Evolutionary conservation across 2,113 vertebrate genomes (phyloP), one percentile per base, ranked within the genome.

Genomic region (Xiphorhynchus elegans): DNA sequence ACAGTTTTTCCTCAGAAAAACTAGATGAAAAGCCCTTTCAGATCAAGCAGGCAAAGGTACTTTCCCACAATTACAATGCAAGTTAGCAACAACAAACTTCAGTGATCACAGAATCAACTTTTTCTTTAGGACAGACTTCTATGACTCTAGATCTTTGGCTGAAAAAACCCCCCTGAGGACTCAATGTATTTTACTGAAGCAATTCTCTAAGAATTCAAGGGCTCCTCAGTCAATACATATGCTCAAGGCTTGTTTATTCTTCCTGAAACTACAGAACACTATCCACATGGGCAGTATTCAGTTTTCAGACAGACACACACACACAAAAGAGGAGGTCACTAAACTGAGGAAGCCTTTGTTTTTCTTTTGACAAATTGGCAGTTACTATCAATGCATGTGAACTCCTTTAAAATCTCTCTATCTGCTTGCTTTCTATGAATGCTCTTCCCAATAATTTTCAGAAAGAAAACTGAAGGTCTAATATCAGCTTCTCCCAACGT

Each of bases 31-130:
- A 92, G 72, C 42, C 31, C 60, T 77, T 84, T 92, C 60, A 86
- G 39, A 64, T 33, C 53, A 88, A 60, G 46, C 63, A 93, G 28
- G 26, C 64, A 90, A 92, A 97, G 89, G 60, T 86, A 70, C 72
- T 89, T 95, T 93, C 90, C 89, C 90, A 92, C 64, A 90, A 59
- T 52, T 88, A 80, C 52, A 95, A 81, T 24, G 29, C 37, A 86
- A 90, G 75, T 53, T 55, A 58, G 26, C 72, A 93, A 69, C 78
- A 93, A 66, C 59, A 59, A 80, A 88, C 50, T 90, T 67, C 56
- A 92, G 63, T 12, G 13, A 90, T 52, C 21, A 59, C 24, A 87
- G 52, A 89, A 90, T 14, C 13, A 8, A 56, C 39, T 81, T 72
- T 53, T 69, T 83, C 50, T 85, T 92, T 49, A 78, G 56, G 18